Evolutionary conservation across 2,888 invertebrate genomes (phyloP), one percentile per base, ranked within the genome.

Genomic region (Archaeoteleia sp.): DNA sequence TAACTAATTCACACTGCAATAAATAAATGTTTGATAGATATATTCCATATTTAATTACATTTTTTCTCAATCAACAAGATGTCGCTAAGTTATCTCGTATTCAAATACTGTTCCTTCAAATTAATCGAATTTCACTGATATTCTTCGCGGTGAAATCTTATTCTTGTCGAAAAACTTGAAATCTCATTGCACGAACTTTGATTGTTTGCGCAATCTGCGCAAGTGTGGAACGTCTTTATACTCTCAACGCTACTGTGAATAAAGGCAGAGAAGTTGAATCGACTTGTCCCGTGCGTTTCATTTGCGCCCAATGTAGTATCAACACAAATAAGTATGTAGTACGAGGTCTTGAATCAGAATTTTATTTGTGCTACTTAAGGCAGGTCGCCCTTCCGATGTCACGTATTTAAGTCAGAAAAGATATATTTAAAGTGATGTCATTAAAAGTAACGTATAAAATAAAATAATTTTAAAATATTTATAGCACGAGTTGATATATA

Each of bases 141-240:
- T 58, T 62, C 58, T 45, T 54, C 32, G 30, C 29, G 23, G 45
- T 4, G 51, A 49, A 62, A 68, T 68, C 62, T 63, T 67, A 62
- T 58, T 63, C 54, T 39, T n/a, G 53, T 32, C 32, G 39, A 14
- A 51, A 48, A 68, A 68, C 58, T 68, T 68, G 62, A 63, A 63
- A 63, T 68, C 63, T 49, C 43, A 60, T 68, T 54, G 54, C 63
- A 54, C 63, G 49, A 68, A 68, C 63, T 63, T 63, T 54, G 68
- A 65, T 69, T 69, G 68, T 65, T 69, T 69, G 68, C 63, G 35
- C 63, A 55, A 49, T 63, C 60, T 58, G 60, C 49, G 58, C 62
- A 42, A 63, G 58, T 48, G 54, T 48, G 34, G 20, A 27, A 37
- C 39, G 63, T 58, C 68, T 68, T 58, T 68, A 68, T 68, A 62